phyloP scores from a whole-genome alignment of 2,797 vertebrate species.

The Artibeus lituratus region DNA sequence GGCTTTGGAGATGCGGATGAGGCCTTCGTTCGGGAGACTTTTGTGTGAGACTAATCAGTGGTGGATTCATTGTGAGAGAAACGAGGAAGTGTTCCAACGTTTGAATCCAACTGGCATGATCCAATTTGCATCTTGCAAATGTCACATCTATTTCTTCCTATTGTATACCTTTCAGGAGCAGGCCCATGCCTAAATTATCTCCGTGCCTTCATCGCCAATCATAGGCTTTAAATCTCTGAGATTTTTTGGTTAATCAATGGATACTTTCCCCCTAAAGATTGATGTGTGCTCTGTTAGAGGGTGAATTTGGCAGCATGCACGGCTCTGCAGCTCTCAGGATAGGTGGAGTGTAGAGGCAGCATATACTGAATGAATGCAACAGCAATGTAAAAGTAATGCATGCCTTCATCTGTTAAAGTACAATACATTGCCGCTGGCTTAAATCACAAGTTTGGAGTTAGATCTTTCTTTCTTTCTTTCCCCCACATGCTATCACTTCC shows the following conservation, averaged over 20 bases:
- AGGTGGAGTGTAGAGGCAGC: not conserved
- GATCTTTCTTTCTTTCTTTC: not conserved
- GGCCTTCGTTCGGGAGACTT: not conserved
- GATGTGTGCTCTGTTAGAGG: not conserved
- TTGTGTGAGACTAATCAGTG: not conserved
- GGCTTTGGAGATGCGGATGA: no score
- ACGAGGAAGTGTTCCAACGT: not conserved
- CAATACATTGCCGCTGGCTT: not conserved
- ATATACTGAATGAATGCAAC: not conserved
- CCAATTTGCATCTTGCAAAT: not conserved
- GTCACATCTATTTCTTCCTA: not conserved
- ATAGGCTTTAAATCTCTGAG: not conserved
- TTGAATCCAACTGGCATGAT: not conserved
- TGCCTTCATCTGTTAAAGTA: not conserved
- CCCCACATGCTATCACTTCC: not conserved
- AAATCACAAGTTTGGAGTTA: slow-evolving; percentile 15
- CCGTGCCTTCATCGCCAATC: not conserved
- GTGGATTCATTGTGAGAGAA: not conserved
- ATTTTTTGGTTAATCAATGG: not conserved
- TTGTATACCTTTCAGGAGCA: not conserved
- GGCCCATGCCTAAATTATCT: not conserved
- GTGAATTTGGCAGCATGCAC: not conserved
- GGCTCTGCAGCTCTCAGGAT: accelerated
- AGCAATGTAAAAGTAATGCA: not conserved
- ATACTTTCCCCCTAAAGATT: not conserved